These are phyloP conservation scores for Cylloceria caligata DNA, from an alignment of 2,888 invertebrate genomes.

Conservation along the genomic window DNA sequence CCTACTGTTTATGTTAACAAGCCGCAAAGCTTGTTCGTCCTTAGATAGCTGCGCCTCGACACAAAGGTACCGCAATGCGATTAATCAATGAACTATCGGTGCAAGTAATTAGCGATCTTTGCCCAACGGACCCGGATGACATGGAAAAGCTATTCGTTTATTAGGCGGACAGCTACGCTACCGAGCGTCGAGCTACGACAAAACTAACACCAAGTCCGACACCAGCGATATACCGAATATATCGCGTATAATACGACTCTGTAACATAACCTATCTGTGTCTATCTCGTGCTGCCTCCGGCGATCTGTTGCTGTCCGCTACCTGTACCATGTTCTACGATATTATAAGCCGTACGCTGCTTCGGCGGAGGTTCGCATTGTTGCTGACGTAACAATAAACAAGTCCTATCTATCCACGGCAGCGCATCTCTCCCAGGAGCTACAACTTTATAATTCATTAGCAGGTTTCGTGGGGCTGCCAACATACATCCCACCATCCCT, in stretches of 20 bases:
- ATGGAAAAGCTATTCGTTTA: slow-evolving; percentile 77
- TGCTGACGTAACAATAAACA: slow-evolving; percentile 68
- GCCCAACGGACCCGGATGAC: slow-evolving; percentile 60
- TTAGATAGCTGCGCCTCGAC: slow-evolving; percentile 5
- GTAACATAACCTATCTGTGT: slow-evolving; percentile 38
- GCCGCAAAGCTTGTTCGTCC: slow-evolving; percentile 61
- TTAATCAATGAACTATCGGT: slow-evolving; percentile 70
- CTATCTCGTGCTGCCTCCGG: slow-evolving; percentile 58
- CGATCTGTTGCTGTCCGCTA: slow-evolving; percentile 28
- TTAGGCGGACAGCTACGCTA: slow-evolving; percentile 66
- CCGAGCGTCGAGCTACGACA: slow-evolving; percentile 25
- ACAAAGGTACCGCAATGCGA: slow-evolving; percentile 69
- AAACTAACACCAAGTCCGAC: slow-evolving; percentile 55
- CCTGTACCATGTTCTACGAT: slow-evolving; percentile 21
- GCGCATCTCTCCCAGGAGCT: slow-evolving; percentile 65
- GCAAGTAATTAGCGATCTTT: slow-evolving; percentile 69
- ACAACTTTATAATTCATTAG: slow-evolving; percentile 69
- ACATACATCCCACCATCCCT: neutral
- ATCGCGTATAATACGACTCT: slow-evolving; percentile 16
- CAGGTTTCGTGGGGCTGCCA: slow-evolving; percentile 37
- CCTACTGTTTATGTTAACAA: slow-evolving; percentile 64
- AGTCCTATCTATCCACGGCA: slow-evolving; percentile 62
- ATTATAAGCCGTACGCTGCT: neutral
- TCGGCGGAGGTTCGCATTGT: slow-evolving; percentile 12
- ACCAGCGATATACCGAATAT: slow-evolving; percentile 40